Conservation (phyloP, 1,140 invertebrate genomes). For the Micrasema longulum region DNA sequence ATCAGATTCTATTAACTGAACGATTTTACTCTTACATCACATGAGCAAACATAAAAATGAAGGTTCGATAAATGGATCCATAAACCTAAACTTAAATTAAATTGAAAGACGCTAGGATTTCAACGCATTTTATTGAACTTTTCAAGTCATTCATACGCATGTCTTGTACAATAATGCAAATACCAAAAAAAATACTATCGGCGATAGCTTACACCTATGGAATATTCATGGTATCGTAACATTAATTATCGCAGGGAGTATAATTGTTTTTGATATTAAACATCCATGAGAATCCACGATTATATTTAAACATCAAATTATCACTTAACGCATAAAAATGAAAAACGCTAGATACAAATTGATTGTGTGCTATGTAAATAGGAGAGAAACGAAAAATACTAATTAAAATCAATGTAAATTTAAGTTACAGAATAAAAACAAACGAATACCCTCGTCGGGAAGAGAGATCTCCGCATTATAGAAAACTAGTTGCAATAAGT, state of each 20-base stretch:
- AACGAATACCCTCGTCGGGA: no score
- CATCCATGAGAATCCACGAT: conserved; percentile 4
- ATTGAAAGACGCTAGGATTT: conserved; percentile 24
- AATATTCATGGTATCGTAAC: conserved; percentile 27
- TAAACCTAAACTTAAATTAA: conserved; percentile 6
- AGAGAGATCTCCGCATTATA: no score
- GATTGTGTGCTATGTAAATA: no score
- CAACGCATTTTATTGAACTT: conserved; percentile 18
- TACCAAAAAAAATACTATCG: conserved; percentile 7
- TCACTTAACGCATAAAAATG: conserved; percentile 3
- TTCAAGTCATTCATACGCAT: conserved; percentile 3
- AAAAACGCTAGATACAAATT: no score
- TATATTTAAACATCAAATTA: conserved; percentile 21
- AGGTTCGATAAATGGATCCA: background rate
- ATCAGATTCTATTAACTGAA: no score
- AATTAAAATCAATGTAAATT: no score
- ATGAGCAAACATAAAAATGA: background rate
- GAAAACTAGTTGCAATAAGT: background rate
- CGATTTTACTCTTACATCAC: no score
- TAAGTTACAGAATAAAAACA: no score
- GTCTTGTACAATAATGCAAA: conserved; percentile 22
- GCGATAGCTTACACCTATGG: conserved; percentile 25
- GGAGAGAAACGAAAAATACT: no score
- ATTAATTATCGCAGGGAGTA: conserved; percentile 10
- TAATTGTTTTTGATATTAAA: background rate